These are phyloP conservation scores for Platysteira castanea DNA, from an alignment of 2,113 vertebrate species.

Conservation along the genomic window DNA sequence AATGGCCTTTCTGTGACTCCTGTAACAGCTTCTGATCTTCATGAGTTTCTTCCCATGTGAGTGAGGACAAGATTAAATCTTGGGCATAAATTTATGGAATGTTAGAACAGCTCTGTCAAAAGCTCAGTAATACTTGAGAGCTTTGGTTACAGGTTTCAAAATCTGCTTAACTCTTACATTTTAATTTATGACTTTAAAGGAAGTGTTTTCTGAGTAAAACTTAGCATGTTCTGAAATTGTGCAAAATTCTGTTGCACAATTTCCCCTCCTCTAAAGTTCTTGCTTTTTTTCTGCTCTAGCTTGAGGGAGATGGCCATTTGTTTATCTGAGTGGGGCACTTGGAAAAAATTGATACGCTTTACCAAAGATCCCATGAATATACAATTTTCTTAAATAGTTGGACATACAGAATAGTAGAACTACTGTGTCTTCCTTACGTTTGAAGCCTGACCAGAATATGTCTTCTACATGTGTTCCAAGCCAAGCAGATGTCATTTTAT, in stretches of 20 bases:
- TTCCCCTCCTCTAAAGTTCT: background rate
- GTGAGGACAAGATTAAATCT: background rate
- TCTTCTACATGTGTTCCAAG: background rate
- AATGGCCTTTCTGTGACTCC: background rate
- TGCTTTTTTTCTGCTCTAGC: background rate
- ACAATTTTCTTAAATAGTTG: background rate
- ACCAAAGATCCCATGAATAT: background rate
- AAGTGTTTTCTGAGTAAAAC: background rate
- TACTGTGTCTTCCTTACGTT: background rate
- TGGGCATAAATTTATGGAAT: background rate
- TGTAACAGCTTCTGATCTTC: background rate
- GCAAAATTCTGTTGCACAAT: background rate
- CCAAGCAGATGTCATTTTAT: background rate
- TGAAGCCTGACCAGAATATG: background rate
- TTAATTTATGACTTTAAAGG: background rate
- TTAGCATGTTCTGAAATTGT: background rate
- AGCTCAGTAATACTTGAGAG: background rate
- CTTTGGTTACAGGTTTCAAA: background rate
- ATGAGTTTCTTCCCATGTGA: background rate
- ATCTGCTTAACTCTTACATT: background rate
- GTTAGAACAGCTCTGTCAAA: background rate
- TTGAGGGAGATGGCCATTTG: background rate
- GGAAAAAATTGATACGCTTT: background rate
- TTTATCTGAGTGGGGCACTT: background rate
- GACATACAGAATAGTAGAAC: background rate